A percentile compares a stretch with the other conserved stretches of the same genome.
These are phyloP conservation scores for Synanthedon andrenaeformis DNA, from an alignment of 2,888 invertebrate species.

Conservation along the genomic window DNA sequence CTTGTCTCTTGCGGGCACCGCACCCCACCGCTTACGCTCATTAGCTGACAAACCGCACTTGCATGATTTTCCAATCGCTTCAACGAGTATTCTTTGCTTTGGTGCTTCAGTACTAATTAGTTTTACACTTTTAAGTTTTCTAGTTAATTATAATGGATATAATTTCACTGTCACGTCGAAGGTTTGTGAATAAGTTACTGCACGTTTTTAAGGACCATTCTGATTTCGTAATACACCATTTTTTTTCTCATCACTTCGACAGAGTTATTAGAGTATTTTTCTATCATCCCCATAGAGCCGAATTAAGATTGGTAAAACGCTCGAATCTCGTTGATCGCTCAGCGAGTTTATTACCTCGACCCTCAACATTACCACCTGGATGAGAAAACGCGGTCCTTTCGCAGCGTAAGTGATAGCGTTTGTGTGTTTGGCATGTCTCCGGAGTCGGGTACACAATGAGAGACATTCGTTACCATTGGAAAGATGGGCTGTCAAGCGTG, in stretches of 20 bases:
- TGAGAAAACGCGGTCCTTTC: constrained; percentile 42
- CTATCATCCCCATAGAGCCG: constrained; percentile 42
- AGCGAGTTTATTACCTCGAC: constrained; percentile 24
- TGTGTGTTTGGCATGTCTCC: constrained; percentile 72
- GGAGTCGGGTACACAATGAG: constrained; percentile 97
- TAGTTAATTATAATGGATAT: too few relatives aligned
- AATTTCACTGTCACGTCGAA: too few relatives aligned
- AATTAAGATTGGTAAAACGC: constrained; percentile 16
- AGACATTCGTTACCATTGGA: constrained; percentile 98
- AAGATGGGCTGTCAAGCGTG: constrained; percentile 91
- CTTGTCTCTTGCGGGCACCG: constrained; percentile 6
- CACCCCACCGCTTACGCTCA: constrained; percentile 26
- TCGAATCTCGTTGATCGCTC: constrained; percentile 32
- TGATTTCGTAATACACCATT: constrained; percentile 1
- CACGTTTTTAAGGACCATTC: not conserved
- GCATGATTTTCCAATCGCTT: constrained; percentile 15
- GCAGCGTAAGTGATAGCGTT: constrained; percentile 71
- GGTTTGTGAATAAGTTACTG: too few relatives aligned
- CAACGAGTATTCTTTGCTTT: too few relatives aligned
- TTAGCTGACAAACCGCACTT: constrained; percentile 17
- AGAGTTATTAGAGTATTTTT: constrained; percentile 40
- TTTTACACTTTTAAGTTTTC: too few relatives aligned
- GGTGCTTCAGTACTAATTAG: too few relatives aligned
- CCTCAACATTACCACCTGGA: constrained; percentile 19
- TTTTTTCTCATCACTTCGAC: not conserved